Evolutionary conservation across 37 sponge, comb jelly and placozoan species (phyloP).

Genomic region (Theonella swinhoei): DNA sequence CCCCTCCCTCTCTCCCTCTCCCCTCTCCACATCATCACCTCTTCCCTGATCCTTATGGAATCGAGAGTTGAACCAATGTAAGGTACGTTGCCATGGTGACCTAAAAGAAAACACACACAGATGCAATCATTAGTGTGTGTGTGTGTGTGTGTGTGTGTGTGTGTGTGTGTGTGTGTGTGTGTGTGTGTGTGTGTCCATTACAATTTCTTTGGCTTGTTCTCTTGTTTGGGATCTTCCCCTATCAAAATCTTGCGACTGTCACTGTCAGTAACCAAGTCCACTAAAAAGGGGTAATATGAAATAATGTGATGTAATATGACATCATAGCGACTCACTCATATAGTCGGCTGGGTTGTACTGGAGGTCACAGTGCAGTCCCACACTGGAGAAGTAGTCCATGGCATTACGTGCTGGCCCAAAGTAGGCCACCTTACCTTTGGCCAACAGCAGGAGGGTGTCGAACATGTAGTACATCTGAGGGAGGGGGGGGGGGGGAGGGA

Average conservation of each 20-base stretch:
- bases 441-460: conserved; percentile 75
- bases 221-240: conserved; percentile 52
- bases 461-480: conserved; percentile 77
- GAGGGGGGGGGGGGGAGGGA: background rate
- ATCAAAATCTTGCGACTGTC: conserved; percentile 47
- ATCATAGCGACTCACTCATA: conserved; percentile 47
- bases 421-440: conserved; percentile 83
- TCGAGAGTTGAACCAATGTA: background rate
- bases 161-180: too few relatives aligned
- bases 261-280: conserved; percentile 63
- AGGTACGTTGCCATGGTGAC: background rate
- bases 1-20: background rate
- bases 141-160: too few relatives aligned
- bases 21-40: background rate
- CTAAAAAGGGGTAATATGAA: conserved; percentile 14
- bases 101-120: background rate
- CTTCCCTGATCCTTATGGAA: background rate
- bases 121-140: too few relatives aligned
- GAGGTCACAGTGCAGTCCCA: conserved; percentile 66
- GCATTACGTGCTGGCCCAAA: conserved; percentile 61
- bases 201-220: background rate
- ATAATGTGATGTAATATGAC: too few relatives aligned
- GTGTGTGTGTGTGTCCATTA: conserved; percentile 6
- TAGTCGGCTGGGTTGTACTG: conserved; percentile 92
- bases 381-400: conserved; percentile 44